Evolutionary conservation across 2,888 invertebrate species (phyloP).

Genomic region (Drosophila paranaensis): DNA sequence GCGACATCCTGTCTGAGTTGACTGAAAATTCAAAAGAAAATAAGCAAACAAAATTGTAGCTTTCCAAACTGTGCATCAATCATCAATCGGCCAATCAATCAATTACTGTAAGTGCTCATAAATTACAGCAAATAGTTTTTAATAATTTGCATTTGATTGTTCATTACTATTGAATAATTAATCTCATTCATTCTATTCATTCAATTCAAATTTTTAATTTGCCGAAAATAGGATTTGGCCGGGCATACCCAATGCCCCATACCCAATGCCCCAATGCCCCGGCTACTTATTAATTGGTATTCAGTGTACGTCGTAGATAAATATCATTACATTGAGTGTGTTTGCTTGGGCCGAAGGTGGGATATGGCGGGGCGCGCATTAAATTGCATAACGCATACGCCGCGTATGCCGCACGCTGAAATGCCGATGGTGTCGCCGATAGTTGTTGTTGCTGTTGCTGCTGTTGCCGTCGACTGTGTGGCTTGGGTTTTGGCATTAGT

Average conservation of each 20-base stretch:
- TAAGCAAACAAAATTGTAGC: background rate
- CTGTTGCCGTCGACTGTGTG: constrained; percentile 52
- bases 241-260: background rate
- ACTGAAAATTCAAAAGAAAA: background rate
- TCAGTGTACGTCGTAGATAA: constrained; percentile 41
- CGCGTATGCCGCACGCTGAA: constrained; percentile 35
- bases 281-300: constrained; percentile 22
- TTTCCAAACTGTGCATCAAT: background rate
- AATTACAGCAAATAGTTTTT: too few relatives aligned
- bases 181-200: background rate
- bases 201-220: background rate
- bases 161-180: background rate
- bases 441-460: constrained; percentile 21
- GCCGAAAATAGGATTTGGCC: too few relatives aligned
- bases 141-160: background rate
- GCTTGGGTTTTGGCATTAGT: constrained; percentile 77
- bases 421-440: constrained; percentile 33
- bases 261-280: too few relatives aligned
- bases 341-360: constrained; percentile 39
- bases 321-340: constrained; percentile 59
- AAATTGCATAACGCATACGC: constrained; percentile 58
- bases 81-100: too few relatives aligned
- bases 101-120: too few relatives aligned
- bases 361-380: constrained; percentile 19
- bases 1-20: background rate